These are phyloP conservation scores for Puffinus mauretanicus DNA, from an alignment of 2,113 vertebrate species.

Conservation along the genomic window DNA sequence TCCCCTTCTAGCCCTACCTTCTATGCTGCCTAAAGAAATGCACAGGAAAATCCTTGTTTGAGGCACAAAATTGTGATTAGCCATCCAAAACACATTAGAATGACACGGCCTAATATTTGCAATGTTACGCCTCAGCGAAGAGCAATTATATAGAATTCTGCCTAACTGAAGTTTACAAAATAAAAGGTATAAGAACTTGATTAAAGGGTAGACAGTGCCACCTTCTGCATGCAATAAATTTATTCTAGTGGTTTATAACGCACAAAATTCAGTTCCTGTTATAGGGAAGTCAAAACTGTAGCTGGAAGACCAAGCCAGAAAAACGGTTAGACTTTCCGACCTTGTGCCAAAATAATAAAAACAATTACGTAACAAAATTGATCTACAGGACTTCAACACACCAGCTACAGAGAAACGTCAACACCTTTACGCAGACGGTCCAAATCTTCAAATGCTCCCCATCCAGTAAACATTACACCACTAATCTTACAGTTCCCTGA, in stretches of 20 bases:
- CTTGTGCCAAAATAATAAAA: neutral
- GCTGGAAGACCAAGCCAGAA: neutral
- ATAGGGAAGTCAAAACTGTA: neutral
- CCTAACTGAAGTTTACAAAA: conserved; percentile 60
- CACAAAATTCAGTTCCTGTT: conserved; percentile 20
- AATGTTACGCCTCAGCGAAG: neutral
- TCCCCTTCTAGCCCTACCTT: neutral
- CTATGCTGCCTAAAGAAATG: fast-evolving
- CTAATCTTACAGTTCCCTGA: neutral
- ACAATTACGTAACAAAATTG: neutral
- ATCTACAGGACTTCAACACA: neutral
- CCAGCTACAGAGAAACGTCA: neutral
- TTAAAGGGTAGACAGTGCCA: conserved; percentile 83
- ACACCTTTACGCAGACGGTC: neutral
- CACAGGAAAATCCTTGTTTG: neutral
- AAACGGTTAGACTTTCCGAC: neutral
- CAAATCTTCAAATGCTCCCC: neutral
- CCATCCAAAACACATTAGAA: neutral
- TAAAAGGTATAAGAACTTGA: conserved; percentile 64
- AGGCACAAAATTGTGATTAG: neutral
- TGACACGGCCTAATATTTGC: neutral
- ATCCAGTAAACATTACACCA: neutral
- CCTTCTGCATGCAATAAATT: conserved; percentile 79
- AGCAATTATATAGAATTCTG: neutral
- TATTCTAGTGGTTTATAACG: conserved; percentile 13